Conservation (phyloP, 2,113 vertebrate species). For the Tamias sibiricus region DNA sequence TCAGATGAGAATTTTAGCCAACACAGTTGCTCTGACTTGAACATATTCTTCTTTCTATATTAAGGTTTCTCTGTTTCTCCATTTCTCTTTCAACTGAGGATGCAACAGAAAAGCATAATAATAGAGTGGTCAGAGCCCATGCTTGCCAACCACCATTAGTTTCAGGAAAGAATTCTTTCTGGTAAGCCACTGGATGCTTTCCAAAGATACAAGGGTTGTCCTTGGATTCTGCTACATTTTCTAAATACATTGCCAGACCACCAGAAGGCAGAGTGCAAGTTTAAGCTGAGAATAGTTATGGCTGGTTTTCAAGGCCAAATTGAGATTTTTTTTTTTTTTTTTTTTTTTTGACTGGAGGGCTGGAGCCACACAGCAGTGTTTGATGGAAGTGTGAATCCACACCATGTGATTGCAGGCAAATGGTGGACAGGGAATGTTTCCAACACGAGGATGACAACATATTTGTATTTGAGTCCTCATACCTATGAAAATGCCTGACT, state of each 20-base stretch:
- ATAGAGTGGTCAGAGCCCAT: not conserved
- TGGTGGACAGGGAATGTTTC: not conserved
- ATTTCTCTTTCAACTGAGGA: not conserved
- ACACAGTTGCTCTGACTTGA: not conserved
- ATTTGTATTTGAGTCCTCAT: not conserved
- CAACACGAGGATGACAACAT: not conserved
- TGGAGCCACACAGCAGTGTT: not conserved
- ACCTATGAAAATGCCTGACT: not conserved
- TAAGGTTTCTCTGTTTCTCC: not conserved
- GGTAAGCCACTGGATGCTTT: slow-evolving; percentile 59
- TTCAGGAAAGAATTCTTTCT: slow-evolving; percentile 48
- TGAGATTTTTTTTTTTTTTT: not conserved
- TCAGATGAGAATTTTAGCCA: not conserved
- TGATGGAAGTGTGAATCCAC: not conserved
- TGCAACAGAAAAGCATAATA: not conserved
- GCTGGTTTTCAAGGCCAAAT: slow-evolving; percentile 62
- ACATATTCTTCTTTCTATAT: not conserved
- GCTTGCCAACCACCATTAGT: slow-evolving; percentile 23
- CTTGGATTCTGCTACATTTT: slow-evolving; percentile 50
- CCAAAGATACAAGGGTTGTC: slow-evolving; percentile 47
- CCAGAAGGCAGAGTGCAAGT: slow-evolving; percentile 67
- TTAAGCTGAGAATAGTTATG: slow-evolving; percentile 55
- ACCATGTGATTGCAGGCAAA: slow-evolving; percentile 9
- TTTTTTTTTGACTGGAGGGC: not conserved
- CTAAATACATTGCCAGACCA: slow-evolving; percentile 55